Percentiles rank a stretch among this genome's conserved stretches.
Evolutionary conservation across 2,113 vertebrate species (phyloP).

Genomic region (Neotoma lepida): DNA sequence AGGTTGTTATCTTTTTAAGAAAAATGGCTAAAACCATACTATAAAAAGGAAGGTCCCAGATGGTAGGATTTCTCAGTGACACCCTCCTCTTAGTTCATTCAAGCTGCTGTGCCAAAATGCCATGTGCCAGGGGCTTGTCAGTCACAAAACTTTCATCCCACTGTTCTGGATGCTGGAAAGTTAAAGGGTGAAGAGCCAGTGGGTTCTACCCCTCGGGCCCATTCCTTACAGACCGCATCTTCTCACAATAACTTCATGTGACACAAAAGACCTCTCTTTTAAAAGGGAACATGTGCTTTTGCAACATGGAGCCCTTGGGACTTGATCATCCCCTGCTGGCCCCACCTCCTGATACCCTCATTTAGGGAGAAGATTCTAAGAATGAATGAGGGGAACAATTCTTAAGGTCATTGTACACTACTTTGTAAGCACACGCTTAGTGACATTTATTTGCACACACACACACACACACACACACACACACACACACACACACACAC

Average conservation of each 20-base stretch:
- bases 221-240: not conserved
- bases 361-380: not conserved
- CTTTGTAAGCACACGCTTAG: not conserved
- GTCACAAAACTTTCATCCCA: not conserved
- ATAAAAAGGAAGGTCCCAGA: not conserved
- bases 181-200: not conserved
- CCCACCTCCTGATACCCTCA: no score
- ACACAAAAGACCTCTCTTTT: no score
- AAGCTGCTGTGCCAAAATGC: not conserved
- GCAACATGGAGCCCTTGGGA: not conserved
- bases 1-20: not conserved
- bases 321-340: no score
- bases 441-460: not conserved
- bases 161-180: not conserved
- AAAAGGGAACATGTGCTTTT: not conserved
- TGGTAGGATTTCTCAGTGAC: not conserved
- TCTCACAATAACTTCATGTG: not conserved
- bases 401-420: not conserved
- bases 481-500: not conserved
- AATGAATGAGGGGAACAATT: not conserved
- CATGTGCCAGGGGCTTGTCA: not conserved
- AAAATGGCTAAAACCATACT: conserved; percentile 17
- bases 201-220: not conserved
- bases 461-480: not conserved
- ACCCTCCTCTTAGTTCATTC: not conserved